Conservation (phyloP, 2,113 vertebrate genomes). For the Peromyscus californicus region DNA sequence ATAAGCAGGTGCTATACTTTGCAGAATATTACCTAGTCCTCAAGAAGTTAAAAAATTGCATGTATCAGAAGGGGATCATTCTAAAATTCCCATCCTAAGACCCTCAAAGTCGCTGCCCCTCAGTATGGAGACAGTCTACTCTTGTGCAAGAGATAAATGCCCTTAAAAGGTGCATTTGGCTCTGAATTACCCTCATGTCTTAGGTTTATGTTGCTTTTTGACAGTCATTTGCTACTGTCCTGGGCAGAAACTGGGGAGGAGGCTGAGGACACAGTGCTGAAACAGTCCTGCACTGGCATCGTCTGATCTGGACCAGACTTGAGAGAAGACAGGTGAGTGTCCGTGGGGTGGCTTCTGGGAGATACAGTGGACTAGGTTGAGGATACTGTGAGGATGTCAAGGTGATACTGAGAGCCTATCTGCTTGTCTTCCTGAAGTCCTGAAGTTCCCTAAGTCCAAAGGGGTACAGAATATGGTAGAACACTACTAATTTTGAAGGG, state of each 20-base stretch:
- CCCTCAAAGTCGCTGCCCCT: background rate
- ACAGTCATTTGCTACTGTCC: background rate
- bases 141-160: background rate
- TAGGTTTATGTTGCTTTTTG: background rate
- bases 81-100: background rate
- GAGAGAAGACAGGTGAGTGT: background rate
- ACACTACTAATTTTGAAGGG: background rate
- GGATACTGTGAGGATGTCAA: background rate
- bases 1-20: background rate
- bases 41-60: background rate
- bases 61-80: background rate
- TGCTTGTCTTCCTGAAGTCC: background rate
- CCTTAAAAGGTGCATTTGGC: background rate
- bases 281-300: background rate
- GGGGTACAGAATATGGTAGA: fast-evolving
- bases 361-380: background rate
- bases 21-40: background rate
- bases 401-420: background rate
- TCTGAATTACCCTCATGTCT: background rate
- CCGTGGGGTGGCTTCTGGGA: background rate
- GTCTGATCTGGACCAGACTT: background rate
- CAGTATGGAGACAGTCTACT: background rate
- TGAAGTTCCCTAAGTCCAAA: too few species aligned
- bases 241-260: background rate
- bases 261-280: background rate